Evolutionary conservation across 2,113 vertebrate genomes (phyloP).

Genomic region (Hipposideros armiger): DNA sequence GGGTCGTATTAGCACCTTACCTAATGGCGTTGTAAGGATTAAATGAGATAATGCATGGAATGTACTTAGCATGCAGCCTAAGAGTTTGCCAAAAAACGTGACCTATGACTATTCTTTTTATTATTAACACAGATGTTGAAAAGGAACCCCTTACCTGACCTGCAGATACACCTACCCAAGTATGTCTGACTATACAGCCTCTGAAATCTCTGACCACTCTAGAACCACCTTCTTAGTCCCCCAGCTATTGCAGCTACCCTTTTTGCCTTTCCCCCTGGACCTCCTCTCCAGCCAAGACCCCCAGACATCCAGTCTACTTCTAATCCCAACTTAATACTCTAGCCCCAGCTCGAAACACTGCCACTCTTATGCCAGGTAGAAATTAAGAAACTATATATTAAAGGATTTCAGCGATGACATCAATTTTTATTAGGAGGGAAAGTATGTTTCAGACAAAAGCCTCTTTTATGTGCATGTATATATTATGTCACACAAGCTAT

Average conservation of each 20-base stretch:
- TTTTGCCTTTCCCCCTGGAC: background rate
- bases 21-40: background rate
- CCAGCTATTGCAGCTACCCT: background rate
- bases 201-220: background rate
- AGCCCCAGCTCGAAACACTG: background rate
- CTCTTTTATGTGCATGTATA: background rate
- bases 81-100: background rate
- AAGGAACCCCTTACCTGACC: background rate
- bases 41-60: background rate
- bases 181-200: background rate
- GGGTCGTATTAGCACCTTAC: background rate
- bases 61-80: background rate
- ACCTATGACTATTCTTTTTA: background rate
- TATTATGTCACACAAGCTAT: background rate
- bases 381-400: background rate
- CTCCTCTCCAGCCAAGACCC: background rate
- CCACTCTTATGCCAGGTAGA: background rate
- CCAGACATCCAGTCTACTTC: background rate
- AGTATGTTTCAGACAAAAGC: background rate
- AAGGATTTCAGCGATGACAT: background rate
- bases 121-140: constrained; percentile 10
- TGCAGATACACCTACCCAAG: background rate
- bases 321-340: background rate
- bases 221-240: background rate
- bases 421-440: background rate